These are phyloP conservation scores for Cassiopea andromeda DNA, from an alignment of 30 jellyfish, hydroid and myxozoan genomes.

Conservation along the genomic window DNA sequence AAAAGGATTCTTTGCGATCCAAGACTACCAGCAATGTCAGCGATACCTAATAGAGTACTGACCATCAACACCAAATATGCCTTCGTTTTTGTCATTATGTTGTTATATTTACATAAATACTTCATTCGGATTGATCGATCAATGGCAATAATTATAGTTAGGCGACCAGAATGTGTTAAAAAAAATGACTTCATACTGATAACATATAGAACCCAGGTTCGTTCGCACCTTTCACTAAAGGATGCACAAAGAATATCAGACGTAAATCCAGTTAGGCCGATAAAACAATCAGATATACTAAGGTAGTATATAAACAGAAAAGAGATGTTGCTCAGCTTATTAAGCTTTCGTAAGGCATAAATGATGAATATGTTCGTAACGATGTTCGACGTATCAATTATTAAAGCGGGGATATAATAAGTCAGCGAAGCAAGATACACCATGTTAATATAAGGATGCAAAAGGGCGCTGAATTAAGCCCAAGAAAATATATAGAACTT, in stretches of 20 bases:
- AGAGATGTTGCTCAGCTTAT: slow-evolving; percentile 15
- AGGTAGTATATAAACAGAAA: slow-evolving; percentile 18
- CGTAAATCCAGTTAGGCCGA: slow-evolving; percentile 21
- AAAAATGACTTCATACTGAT: neutral
- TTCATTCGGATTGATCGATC: slow-evolving; percentile 12
- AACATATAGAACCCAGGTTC: neutral
- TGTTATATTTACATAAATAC: neutral
- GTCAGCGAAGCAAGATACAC: neutral
- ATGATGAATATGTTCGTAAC: neutral
- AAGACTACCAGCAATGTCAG: neutral
- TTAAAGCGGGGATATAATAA: neutral
- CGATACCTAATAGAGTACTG: neutral
- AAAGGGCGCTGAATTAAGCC: too few species aligned
- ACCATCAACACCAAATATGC: neutral
- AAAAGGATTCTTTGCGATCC: neutral
- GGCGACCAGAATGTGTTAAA: slow-evolving; percentile 16
- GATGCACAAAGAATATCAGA: neutral
- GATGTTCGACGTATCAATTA: slow-evolving; percentile 31
- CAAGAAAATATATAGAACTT: too few species aligned
- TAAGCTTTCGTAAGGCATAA: slow-evolving; percentile 27
- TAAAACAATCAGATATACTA: slow-evolving; percentile 32
- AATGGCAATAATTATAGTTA: neutral
- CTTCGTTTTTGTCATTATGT: neutral
- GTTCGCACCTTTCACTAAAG: neutral
- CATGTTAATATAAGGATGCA: too few species aligned